These are phyloP conservation scores for Drosophila repletoides DNA, from an alignment of 1,140 invertebrate genomes.

Conservation along the genomic window DNA sequence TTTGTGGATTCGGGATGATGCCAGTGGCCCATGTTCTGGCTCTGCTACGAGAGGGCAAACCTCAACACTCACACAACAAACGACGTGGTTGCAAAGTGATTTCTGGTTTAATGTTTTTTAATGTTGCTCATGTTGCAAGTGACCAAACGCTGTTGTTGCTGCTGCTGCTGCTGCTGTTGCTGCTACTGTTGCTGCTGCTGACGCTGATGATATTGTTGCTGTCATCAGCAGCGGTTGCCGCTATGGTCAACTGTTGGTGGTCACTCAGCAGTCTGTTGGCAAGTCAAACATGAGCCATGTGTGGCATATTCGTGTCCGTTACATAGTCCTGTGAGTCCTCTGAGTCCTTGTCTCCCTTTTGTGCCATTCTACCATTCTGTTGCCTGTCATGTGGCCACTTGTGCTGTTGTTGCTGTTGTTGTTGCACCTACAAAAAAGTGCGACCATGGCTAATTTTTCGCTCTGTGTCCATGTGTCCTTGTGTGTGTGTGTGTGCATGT, in stretches of 20 bases:
- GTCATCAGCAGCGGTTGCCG: conserved; percentile 76
- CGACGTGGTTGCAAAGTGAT: conserved; percentile 78
- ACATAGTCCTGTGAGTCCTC: too few species aligned
- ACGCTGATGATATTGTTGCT: conserved; percentile 78
- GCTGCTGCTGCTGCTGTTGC: conserved; percentile 6
- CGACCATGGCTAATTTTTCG: conserved; percentile 65
- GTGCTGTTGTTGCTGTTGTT: conserved; percentile 22
- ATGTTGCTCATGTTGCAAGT: conserved; percentile 75
- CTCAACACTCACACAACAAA: conserved; percentile 57
- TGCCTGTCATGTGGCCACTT: conserved; percentile 41
- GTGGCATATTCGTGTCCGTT: conserved; percentile 36
- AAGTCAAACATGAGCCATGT: conserved; percentile 60
- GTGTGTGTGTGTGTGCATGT: conserved; percentile 24
- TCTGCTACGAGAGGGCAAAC: conserved; percentile 11
- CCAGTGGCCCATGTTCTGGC: neutral
- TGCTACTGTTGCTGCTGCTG: conserved; percentile 34
- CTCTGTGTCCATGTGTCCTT: too few species aligned
- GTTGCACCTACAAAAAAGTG: conserved; percentile 52
- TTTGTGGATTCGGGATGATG: conserved; percentile 74
- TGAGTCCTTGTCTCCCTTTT: neutral
- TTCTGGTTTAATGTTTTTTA: conserved; percentile 80
- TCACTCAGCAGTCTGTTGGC: conserved; percentile 52
- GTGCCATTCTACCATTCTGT: neutral
- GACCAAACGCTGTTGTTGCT: conserved; percentile 11
- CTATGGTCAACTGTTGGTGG: conserved; percentile 62